phyloP scores from a whole-genome alignment of 1,140 invertebrate genomes.

The Drosophila kurseongensis region DNA sequence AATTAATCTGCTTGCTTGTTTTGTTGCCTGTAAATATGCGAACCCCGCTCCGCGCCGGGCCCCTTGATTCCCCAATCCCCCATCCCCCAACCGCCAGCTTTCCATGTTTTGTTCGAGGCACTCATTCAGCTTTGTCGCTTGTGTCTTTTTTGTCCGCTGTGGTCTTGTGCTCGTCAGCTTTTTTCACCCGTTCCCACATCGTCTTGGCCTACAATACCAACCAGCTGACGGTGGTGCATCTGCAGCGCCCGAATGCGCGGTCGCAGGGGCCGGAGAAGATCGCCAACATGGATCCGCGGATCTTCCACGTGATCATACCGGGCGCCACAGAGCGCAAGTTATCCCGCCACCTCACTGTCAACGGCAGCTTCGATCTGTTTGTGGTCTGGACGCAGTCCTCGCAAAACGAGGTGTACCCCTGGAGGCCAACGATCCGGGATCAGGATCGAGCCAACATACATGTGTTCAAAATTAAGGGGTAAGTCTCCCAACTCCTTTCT shows the following conservation, averaged over 20 bases:
- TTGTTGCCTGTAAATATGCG: constrained; percentile 61
- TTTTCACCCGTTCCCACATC: constrained; percentile 88
- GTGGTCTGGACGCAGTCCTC: constrained; percentile 91
- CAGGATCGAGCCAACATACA: constrained; percentile 92
- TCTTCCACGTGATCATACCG: constrained; percentile 86
- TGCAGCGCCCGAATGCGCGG: constrained; percentile 86
- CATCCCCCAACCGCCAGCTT: constrained; percentile 30
- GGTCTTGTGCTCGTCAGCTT: constrained; percentile 84
- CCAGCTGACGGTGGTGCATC: constrained; percentile 88
- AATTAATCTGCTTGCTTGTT: constrained; percentile 77
- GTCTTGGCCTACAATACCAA: constrained; percentile 89
- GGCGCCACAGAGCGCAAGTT: constrained; percentile 88
- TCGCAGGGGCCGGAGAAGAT: constrained; percentile 87
- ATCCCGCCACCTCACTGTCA: constrained; percentile 88
- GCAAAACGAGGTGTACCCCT: constrained; percentile 92
- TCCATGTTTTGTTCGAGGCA: constrained; percentile 75
- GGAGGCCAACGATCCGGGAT: constrained; percentile 92
- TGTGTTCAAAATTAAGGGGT: constrained; percentile 86
- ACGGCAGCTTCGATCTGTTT: constrained; percentile 87
- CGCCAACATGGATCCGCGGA: constrained; percentile 87
- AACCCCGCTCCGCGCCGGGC: neutral
- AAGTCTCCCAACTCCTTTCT: neutral
- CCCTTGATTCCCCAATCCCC: neutral
- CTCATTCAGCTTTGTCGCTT: constrained; percentile 74
- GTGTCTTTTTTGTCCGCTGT: constrained; percentile 34